Percentiles rank a stretch among this genome's conserved stretches.
phyloP scores from a whole-genome alignment of 2,797 vertebrate genomes.

The Mormyrus hasselquistii region DNA sequence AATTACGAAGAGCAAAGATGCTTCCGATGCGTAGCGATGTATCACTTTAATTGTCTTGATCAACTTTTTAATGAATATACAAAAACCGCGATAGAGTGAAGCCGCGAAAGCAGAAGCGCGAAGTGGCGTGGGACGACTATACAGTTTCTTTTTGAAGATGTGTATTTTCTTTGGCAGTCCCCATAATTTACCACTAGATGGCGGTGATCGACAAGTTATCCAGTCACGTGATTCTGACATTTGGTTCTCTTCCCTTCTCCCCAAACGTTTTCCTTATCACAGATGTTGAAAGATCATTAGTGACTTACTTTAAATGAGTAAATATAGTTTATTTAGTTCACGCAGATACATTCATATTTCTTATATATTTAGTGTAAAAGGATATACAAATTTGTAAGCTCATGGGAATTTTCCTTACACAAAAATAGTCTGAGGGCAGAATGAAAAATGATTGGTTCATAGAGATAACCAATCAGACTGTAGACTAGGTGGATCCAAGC shows the following conservation, averaged over 20 bases:
- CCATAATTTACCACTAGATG: neutral
- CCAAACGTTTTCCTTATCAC: neutral
- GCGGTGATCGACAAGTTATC: neutral
- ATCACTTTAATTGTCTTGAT: no score
- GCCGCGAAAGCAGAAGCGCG: no score
- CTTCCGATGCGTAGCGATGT: no score
- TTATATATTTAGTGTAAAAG: neutral
- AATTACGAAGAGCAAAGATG: no score
- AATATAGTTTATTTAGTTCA: neutral
- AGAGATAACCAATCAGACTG: neutral
- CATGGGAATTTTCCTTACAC: neutral
- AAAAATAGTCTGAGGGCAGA: neutral
- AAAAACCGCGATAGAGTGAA: no score
- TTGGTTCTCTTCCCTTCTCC: neutral
- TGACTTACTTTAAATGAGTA: neutral
- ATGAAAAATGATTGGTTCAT: neutral
- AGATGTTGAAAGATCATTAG: neutral
- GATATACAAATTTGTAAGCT: neutral
- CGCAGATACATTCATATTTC: neutral
- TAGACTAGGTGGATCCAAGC: neutral
- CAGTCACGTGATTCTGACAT: neutral
- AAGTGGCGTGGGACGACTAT: neutral
- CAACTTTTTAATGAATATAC: no score
- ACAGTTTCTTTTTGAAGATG: neutral
- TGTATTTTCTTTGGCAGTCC: neutral